phyloP scores from a whole-genome alignment of 2,797 vertebrate genomes.

The Crenuchus spilurus region DNA sequence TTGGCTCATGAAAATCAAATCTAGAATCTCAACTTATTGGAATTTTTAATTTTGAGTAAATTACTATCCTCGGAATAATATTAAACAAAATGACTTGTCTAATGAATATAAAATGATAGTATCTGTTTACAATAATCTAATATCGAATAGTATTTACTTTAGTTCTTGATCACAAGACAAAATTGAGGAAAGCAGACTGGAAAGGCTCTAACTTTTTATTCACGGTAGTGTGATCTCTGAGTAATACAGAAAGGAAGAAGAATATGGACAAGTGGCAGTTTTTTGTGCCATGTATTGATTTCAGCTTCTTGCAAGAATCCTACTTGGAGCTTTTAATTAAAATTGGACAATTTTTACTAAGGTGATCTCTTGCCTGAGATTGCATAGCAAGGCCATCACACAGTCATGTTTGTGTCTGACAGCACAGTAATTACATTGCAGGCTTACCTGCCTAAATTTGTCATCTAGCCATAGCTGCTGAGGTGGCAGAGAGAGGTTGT shows the following conservation, averaged over 20 bases:
- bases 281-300: constrained; percentile 56
- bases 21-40: no score
- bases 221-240: no score
- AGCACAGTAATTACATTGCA: constrained; percentile 36
- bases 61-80: no score
- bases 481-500: constrained; percentile 52
- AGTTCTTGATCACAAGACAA: no score
- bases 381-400: background rate
- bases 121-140: no score
- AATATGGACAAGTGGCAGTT: background rate
- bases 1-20: no score
- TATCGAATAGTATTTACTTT: no score
- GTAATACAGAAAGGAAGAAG: constrained; percentile 1
- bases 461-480: constrained; percentile 44
- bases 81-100: no score
- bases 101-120: no score
- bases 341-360: constrained; percentile 70
- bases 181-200: no score
- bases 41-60: no score
- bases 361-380: constrained; percentile 61
- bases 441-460: constrained; percentile 2
- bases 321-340: constrained; percentile 74
- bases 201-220: no score
- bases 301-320: constrained; percentile 59
- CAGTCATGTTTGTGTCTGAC: constrained; percentile 8